Evolutionary conservation across 2,113 vertebrate genomes (phyloP).

Genomic region (Trichomycterus rosablanca): DNA sequence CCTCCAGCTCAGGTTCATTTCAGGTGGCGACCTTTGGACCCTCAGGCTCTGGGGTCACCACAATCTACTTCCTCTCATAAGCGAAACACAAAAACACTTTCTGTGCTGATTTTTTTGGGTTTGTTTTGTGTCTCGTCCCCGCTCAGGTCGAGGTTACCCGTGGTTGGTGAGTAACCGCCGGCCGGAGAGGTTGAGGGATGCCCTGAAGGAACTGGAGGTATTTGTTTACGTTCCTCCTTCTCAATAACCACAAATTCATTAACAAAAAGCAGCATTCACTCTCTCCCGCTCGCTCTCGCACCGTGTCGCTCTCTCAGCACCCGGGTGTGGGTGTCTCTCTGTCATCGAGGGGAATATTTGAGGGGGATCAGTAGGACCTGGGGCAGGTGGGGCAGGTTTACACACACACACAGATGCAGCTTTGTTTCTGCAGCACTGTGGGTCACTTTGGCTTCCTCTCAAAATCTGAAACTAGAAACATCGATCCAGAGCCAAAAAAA

Average conservation of each 20-base stretch:
- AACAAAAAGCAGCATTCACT: conserved; percentile 81
- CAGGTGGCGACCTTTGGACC: conserved; percentile 29
- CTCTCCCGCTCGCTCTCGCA: conserved; percentile 42
- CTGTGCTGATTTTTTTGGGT: conserved; percentile 16
- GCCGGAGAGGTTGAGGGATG: conserved; percentile 84
- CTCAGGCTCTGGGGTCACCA: conserved; percentile 23
- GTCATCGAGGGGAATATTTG: conserved; percentile 93
- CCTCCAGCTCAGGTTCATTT: conserved; percentile 42
- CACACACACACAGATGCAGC: conserved; percentile 73
- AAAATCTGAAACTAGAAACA: conserved; percentile 69
- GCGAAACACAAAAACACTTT: conserved; percentile 34
- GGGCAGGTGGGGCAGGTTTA: conserved; percentile 56
- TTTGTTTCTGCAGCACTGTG: conserved; percentile 70
- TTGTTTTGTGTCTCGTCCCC: conserved; percentile 4
- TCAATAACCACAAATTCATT: conserved; percentile 66
- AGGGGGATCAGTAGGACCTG: conserved; percentile 69
- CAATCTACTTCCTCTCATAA: conserved; percentile 8
- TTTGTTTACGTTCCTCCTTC: conserved; percentile 68
- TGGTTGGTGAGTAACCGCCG: conserved; percentile 86
- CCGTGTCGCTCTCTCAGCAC: conserved; percentile 63
- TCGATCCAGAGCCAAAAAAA: conserved; percentile 40
- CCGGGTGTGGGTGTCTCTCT: conserved; percentile 71
- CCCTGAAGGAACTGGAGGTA: conserved; percentile 93
- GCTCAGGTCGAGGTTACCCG: conserved; percentile 80
- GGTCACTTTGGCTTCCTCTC: conserved; percentile 57